Evolutionary conservation across 2,888 invertebrate species (phyloP), one percentile per base, ranked within the genome.

Genomic region (Acanthosepion esculentum): DNA sequence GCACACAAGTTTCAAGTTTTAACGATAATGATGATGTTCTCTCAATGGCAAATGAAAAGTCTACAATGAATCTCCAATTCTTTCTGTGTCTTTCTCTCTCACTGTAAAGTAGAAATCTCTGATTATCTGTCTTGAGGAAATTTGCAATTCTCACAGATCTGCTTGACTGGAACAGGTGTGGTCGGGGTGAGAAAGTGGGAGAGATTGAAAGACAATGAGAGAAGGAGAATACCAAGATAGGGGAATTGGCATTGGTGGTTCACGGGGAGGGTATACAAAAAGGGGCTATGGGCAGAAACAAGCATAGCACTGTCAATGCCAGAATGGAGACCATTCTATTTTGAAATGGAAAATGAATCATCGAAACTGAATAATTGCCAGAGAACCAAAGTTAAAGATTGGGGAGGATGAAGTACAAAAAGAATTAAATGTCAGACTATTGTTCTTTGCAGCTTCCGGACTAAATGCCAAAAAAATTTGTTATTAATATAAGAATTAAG

Each of bases 81-180:
- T 78, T 0, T 78, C 78, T 78, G 3, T 64, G 8, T 8, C 78
- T n/a, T 18, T n/a, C 78, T 78, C n/a, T n/a, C 78, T 78, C 78
- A 8, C 15, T n/a, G 15, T 15, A 78, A 33, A 78, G n/a, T n/a
- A n/a, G n/a, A n/a, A n/a, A n/a, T 78, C 78, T 78, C 78, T 78
- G 78, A 78, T 78, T 78, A 78, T 78, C 78, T 78, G 78, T 78
- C 78, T 78, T n/a, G 78, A n/a, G 78, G 78, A 78, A n/a, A 78
- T 78, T 78, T 78, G 78, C 78, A 33, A 78, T 78, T 78, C 78
- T 78, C 78, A 78, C 78, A 78, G 78, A 78, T 33, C 78, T 78
- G 78, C 78, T 78, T 78, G 78, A 78, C 78, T 78, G 78, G 78
- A 78, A 78, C 78, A 78, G n/a, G 78, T 78, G n/a, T n/a, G 78